Conservation (phyloP, 2,888 invertebrate species). For the Dendrolimus pini region DNA sequence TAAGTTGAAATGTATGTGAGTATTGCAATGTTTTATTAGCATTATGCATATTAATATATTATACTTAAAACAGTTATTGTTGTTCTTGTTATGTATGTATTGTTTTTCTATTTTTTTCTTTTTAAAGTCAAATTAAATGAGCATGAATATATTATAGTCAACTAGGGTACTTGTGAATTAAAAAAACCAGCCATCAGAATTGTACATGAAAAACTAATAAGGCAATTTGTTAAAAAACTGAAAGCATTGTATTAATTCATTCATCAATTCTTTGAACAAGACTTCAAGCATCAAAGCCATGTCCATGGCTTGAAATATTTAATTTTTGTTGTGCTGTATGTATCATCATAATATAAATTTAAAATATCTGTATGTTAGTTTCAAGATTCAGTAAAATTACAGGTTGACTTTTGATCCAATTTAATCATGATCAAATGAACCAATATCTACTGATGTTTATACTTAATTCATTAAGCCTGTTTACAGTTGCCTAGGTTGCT, state of each 20-base stretch:
- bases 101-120: conserved; percentile 17
- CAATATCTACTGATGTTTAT: too few species aligned
- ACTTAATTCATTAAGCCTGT: too few species aligned
- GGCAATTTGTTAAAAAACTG: neutral
- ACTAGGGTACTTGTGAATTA: neutral
- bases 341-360: too few species aligned
- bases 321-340: too few species aligned
- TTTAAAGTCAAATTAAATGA: conserved; percentile 34
- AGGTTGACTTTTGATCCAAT: too few species aligned
- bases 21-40: conserved; percentile 19
- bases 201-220: conserved; percentile 8
- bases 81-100: conserved; percentile 24
- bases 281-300: too few species aligned
- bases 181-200: conserved; percentile 6
- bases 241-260: conserved; percentile 1
- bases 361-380: too few species aligned
- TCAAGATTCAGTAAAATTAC: too few species aligned
- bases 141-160: conserved; percentile 8
- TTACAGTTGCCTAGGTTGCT: too few species aligned
- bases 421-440: too few species aligned
- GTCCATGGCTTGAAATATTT: too few species aligned
- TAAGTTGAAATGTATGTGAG: conserved; percentile 27
- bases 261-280: conserved; percentile 7
- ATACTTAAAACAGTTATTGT: conserved; percentile 28
- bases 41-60: conserved; percentile 26